phyloP scores from a whole-genome alignment of 2,113 vertebrate species.

The Ochotona princeps region DNA sequence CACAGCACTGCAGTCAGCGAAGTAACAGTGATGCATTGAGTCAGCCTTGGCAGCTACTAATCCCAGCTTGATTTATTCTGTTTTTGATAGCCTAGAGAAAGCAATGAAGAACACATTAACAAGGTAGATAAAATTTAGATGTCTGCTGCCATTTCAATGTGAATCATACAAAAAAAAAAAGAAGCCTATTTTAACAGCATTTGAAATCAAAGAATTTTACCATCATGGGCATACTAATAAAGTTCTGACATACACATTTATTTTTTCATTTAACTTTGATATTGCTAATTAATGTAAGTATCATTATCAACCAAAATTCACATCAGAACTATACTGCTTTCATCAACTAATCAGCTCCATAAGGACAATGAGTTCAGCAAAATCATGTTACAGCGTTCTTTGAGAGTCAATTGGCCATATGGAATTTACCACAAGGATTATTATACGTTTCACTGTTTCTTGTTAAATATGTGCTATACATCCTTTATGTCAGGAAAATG shows the following conservation, averaged over 20 bases:
- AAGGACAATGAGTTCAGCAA: neutral
- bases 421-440: neutral
- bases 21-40: neutral
- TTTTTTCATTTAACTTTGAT: neutral
- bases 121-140: constrained; percentile 8
- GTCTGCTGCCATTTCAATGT: neutral
- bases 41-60: neutral
- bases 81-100: constrained; percentile 21
- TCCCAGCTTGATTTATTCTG: neutral
- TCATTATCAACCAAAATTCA: neutral
- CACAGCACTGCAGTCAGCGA: neutral
- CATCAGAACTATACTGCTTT: neutral
- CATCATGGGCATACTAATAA: neutral
- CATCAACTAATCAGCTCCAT: neutral
- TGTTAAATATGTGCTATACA: neutral
- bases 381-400: neutral
- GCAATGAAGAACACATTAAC: neutral
- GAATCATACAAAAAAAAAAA: neutral
- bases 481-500: neutral
- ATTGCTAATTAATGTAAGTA: neutral
- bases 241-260: neutral
- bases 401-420: neutral
- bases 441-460: neutral
- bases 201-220: neutral
- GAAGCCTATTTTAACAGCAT: neutral